Base-by-base conservation (phyloP, 2,888 invertebrate species). In the Tricholauxania praeusta region DNA sequence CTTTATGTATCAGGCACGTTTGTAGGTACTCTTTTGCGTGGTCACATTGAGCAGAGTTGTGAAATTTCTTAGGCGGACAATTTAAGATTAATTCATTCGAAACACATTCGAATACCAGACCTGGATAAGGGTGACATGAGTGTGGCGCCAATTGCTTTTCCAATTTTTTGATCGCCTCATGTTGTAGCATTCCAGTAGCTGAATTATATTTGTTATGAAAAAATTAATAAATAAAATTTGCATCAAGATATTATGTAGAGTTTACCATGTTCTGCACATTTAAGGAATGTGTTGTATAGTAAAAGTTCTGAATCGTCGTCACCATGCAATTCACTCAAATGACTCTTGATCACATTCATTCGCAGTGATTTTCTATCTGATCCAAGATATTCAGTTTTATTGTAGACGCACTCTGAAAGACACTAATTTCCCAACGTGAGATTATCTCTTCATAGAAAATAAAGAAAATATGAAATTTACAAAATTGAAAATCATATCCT, bases 81-180 rank as follows among this genome's bases (percentile, higher is more conserved):
- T 79, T 78, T n/a, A 82, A 32, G 12, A 80, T 84, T 77, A 84
- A 76, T 62, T 84, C 79, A 70, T 82, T 82, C 55, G 80, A 74
- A 7, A 82, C 80, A 62, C 82, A 83, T 52, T 82, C 81, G 69
- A 81, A 71, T 1, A 82, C 80, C 60, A 84, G 63, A 1, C 84
- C 84, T 0, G 84, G 74, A 75, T 79, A 82, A 4, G 79, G 75
- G 67, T 80, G 82, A 48, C 82, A 83, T 10, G 75, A 76, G 12
- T 76, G 69, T 0, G 52, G 32, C 0, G 17, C 22, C 47, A 83
- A 55, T 3, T 77, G 81, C 6, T 71, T 72, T 12, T 72, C 75
- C 49, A 83, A 55, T 6, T 71, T 14, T 12, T 75, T 59, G 5
- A 82, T 79, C 7, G 76, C 72, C 14, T 77, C 67, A 28, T 78